Conservation (phyloP, 2,113 vertebrate genomes). For the Microcebus tavaratra region DNA sequence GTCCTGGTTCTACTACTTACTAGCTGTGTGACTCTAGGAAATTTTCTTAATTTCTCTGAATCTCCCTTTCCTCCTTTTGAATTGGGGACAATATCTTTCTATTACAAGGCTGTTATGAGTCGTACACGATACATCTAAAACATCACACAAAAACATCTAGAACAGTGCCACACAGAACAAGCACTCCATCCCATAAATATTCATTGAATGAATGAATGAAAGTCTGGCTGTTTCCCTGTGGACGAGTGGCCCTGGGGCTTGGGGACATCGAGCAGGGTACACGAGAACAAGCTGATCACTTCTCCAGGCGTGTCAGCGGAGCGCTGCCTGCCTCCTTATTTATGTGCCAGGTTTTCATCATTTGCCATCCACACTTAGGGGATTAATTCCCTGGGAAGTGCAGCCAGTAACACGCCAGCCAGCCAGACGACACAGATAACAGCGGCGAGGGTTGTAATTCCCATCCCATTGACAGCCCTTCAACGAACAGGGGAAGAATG, state of each 20-base stretch:
- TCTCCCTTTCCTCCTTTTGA: background rate
- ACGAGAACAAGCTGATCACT: background rate
- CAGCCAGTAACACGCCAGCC: conserved; percentile 5
- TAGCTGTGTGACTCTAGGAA: background rate
- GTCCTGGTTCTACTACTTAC: background rate
- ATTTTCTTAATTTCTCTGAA: conserved; percentile 30
- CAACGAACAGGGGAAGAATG: conserved; percentile 40
- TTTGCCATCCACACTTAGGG: conserved; percentile 27
- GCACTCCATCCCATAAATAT: background rate
- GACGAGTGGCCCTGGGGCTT: background rate
- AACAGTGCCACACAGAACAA: background rate
- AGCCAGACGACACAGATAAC: conserved; percentile 52
- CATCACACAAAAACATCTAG: background rate
- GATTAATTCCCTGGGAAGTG: conserved; percentile 57
- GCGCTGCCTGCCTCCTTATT: background rate
- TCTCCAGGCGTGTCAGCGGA: background rate
- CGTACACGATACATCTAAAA: background rate
- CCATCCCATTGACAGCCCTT: conserved; percentile 49
- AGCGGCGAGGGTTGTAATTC: conserved; percentile 53
- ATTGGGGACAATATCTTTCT: background rate
- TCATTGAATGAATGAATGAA: background rate
- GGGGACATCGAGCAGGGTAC: fast-evolving
- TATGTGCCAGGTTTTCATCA: conserved; percentile 48
- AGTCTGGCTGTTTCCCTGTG: background rate
- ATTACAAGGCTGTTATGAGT: background rate